Percentiles rank a stretch among this genome's conserved stretches.
phyloP scores from a whole-genome alignment of 2,888 invertebrate genomes.

The Agriopis aurantiaria region DNA sequence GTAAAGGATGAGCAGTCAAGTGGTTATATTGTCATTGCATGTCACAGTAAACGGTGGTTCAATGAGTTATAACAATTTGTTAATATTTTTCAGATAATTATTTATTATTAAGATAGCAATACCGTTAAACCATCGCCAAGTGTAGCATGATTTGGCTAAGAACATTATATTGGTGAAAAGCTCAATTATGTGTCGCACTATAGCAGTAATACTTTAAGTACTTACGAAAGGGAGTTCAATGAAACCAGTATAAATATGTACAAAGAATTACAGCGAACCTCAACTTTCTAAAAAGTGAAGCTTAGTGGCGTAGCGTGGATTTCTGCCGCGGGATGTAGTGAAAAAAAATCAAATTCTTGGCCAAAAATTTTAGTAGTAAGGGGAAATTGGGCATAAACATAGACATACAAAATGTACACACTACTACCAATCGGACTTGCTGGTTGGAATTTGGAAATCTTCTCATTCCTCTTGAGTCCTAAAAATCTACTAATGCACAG shows the following conservation, averaged over 20 bases:
- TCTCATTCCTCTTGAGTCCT: too few relatives aligned
- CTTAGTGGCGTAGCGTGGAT: slow-evolving; percentile 3
- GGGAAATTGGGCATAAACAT: too few relatives aligned
- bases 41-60: slow-evolving; percentile 40
- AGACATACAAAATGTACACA: too few relatives aligned
- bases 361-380: too few relatives aligned
- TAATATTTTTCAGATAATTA: slow-evolving; percentile 46
- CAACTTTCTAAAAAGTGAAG: neutral
- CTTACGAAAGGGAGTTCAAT: neutral
- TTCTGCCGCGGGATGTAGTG: neutral
- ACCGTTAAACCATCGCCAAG: slow-evolving; percentile 36
- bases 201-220: slow-evolving; percentile 6
- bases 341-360: too few relatives aligned
- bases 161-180: slow-evolving; percentile 31
- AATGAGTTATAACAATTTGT: slow-evolving; percentile 41
- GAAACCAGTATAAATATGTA: neutral
- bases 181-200: slow-evolving; percentile 17
- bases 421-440: too few relatives aligned
- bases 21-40: slow-evolving; percentile 3
- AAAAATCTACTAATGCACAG: too few relatives aligned
- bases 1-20: too few relatives aligned
- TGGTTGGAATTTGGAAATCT: too few relatives aligned
- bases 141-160: slow-evolving; percentile 36
- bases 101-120: slow-evolving; percentile 37
- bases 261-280: neutral